Evolutionary conservation across 2,797 vertebrate species (phyloP), one percentile per base, ranked within the genome.

Genomic region (Moxostoma hubbsi): DNA sequence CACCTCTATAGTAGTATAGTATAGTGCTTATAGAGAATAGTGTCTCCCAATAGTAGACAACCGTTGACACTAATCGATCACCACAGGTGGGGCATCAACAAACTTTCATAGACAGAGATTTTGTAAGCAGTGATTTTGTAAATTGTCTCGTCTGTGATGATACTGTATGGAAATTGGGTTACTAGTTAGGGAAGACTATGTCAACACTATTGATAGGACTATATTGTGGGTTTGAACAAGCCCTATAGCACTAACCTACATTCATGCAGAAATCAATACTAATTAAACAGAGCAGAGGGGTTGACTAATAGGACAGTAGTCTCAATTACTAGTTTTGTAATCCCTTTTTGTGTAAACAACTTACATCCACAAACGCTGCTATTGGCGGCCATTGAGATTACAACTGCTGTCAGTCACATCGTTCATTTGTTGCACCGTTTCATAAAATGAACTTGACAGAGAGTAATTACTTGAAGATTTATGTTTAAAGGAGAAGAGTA

Each of bases 201-300:
- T 58, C 82, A 80, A 50, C 71, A 18, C 55, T 75, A 77, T 79
- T 86, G 77, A 80, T 47, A 79, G 36, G 80, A 76, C 80, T 75
- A 87, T 57, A 64, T 62, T 53, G 75, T 12, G 64, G 55, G 51
- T 47, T 50, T 57, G 76, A 81, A 74, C 71, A 59, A 67, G 61
- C 87, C 81, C 83, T 85, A 36, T 36, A 89, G 88, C 85, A 43
- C 77, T 79, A 85, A 86, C 81, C 81, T 88, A 80, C 73, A 86
- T 87, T 83, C 86, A 81, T 79, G 13, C 63, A 77, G 79, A 86
- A 86, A 91, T 91, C 88, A 47, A 91, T 88, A 84, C 72, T 91
- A 91, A 93, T 94, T 93, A 92, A 90, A 91, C 53, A 78, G 82
- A 85, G 89, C 90, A 90, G 82, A 12, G 80, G 61, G 86, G 85